Percentiles rank a stretch among this genome's conserved stretches.
These are phyloP conservation scores for Spea hammondii DNA, from an alignment of 2,797 vertebrate genomes.

Conservation along the genomic window DNA sequence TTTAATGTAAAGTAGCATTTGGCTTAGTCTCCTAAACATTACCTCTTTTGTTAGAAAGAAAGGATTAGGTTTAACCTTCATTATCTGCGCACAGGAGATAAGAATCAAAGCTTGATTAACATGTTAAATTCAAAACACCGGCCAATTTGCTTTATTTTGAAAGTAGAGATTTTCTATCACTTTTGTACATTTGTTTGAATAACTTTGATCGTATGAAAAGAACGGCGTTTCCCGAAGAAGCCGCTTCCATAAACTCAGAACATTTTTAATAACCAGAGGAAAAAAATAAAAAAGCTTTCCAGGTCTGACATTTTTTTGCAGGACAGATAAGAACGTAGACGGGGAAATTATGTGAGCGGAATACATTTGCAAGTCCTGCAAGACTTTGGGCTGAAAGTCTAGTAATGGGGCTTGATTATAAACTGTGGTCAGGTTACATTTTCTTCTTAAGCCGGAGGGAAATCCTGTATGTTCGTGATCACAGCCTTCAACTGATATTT, in stretches of 20 bases:
- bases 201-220: not conserved
- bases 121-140: not conserved
- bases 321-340: conserved; percentile 37
- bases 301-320: conserved; percentile 25
- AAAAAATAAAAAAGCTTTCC: conserved; percentile 21
- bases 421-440: not conserved
- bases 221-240: not conserved
- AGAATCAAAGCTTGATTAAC: conserved; percentile 3
- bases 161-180: not conserved
- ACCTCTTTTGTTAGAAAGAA: not conserved
- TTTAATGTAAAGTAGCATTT: not conserved
- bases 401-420: not conserved
- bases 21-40: not conserved
- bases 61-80: not conserved
- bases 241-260: not conserved
- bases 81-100: not conserved
- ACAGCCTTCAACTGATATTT: too few relatives aligned
- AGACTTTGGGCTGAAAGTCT: not conserved
- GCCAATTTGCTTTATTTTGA: not conserved
- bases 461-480: too few relatives aligned
- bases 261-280: conserved; percentile 4
- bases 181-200: not conserved
- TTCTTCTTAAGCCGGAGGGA: too few relatives aligned
- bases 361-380: conserved; percentile 24
- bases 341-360: conserved; percentile 16